Evolutionary conservation across 2,113 vertebrate species (phyloP).

Genomic region (Mobula hypostoma): DNA sequence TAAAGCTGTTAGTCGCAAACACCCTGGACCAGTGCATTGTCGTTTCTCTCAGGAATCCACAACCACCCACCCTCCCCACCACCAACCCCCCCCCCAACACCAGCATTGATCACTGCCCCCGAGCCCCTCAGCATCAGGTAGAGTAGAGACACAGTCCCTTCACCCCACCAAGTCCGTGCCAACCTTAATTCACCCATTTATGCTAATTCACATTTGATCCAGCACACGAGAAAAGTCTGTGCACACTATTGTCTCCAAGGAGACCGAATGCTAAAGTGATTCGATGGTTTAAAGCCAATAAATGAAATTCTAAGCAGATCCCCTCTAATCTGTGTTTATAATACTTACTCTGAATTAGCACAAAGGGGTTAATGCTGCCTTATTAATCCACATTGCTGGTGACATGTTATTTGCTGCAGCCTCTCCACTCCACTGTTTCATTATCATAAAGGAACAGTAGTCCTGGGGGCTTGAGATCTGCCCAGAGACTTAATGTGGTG

Average conservation of each 20-base stretch:
- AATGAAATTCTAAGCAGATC: not conserved
- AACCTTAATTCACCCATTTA: no score
- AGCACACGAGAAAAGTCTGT: not conserved
- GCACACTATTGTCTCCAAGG: not conserved
- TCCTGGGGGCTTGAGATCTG: not conserved
- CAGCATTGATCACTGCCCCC: not conserved
- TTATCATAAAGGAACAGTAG: not conserved
- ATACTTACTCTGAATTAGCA: not conserved
- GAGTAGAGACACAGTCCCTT: no score
- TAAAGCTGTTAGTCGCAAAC: not conserved
- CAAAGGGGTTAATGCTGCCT: not conserved
- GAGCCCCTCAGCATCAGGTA: no score
- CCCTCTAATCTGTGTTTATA: not conserved
- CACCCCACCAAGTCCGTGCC: no score
- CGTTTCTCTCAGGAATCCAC: not conserved
- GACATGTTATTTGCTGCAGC: slow-evolving; percentile 1
- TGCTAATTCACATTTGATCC: no score
- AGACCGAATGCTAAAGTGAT: not conserved
- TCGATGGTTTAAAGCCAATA: not conserved
- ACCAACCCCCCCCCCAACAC: no score
- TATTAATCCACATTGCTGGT: not conserved
- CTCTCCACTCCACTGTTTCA: not conserved
- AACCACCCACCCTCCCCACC: not conserved
- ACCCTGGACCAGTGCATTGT: not conserved
- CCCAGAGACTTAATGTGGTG: not conserved